phyloP scores from a whole-genome alignment of 2,113 vertebrate genomes.

The Condylura cristata region DNA sequence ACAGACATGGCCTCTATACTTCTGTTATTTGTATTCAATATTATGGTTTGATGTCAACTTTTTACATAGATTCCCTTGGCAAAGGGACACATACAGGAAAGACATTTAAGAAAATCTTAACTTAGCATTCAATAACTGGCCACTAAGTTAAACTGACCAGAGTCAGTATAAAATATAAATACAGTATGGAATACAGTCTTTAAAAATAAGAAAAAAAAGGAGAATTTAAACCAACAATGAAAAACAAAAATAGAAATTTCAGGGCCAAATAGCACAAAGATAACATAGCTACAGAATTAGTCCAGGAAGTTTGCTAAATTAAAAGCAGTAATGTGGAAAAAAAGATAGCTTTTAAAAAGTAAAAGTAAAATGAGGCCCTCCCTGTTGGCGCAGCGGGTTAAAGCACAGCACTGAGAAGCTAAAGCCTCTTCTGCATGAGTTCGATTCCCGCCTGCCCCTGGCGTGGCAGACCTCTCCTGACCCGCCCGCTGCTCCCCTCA shows the following conservation, averaged over 20 bases:
- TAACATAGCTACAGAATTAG: background rate
- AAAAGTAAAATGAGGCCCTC: too few species aligned
- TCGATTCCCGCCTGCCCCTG: too few species aligned
- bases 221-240: background rate
- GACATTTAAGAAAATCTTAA: background rate
- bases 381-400: too few species aligned
- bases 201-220: background rate
- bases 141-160: background rate
- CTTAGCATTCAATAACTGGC: background rate
- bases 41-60: background rate
- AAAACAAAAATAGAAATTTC: background rate
- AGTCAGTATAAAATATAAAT: too few species aligned
- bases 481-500: too few species aligned
- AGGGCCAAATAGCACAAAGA: background rate
- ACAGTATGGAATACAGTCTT: too few species aligned
- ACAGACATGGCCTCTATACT: background rate
- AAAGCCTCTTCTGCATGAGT: too few species aligned
- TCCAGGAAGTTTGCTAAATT: background rate
- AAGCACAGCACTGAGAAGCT: too few species aligned
- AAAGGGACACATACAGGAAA: background rate
- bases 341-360: too few species aligned
- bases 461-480: too few species aligned
- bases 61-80: background rate
- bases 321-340: background rate
- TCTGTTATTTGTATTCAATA: background rate